Percentiles rank a stretch among this genome's conserved stretches.
Evolutionary conservation across 2,797 vertebrate genomes (phyloP).

Genomic region (Gymnoscopelus braueri): DNA sequence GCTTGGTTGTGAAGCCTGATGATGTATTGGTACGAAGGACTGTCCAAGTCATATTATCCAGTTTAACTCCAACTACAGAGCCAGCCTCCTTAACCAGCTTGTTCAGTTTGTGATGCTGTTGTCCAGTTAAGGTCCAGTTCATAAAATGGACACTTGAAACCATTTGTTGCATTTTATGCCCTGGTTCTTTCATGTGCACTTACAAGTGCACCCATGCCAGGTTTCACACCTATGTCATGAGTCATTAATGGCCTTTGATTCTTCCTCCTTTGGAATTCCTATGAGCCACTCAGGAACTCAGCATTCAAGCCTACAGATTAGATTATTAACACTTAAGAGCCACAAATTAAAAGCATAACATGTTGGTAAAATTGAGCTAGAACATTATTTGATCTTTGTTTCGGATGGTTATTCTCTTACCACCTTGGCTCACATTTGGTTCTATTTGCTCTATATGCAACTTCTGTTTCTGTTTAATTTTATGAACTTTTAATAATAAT

Average conservation of each 20-base stretch:
- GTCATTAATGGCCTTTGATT: conserved; percentile 10
- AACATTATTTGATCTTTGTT: too few relatives aligned
- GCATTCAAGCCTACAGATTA: neutral
- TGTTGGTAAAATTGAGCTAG: too few relatives aligned
- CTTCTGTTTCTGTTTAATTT: too few relatives aligned
- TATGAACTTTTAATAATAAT: too few relatives aligned
- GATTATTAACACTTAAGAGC: neutral
- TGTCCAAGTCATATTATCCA: too few relatives aligned
- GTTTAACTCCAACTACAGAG: too few relatives aligned
- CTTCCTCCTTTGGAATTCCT: neutral
- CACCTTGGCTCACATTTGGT: too few relatives aligned
- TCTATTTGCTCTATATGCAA: too few relatives aligned
- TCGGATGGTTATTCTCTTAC: too few relatives aligned
- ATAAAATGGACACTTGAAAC: neutral
- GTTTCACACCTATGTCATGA: conserved; percentile 27
- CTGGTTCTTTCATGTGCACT: neutral
- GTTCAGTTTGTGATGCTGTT: neutral
- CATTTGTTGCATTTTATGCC: neutral
- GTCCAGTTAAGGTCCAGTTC: neutral
- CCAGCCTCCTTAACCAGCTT: too few relatives aligned
- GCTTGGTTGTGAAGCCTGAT: too few relatives aligned
- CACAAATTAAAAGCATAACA: conserved; percentile 26
- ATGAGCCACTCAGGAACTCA: neutral
- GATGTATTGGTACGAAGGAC: too few relatives aligned
- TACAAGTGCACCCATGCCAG: neutral